A percentile compares a stretch with the other conserved stretches of the same genome.
These are phyloP conservation scores for Tenthredo scrophulariae DNA, from an alignment of 2,888 invertebrate genomes.

Conservation along the genomic window DNA sequence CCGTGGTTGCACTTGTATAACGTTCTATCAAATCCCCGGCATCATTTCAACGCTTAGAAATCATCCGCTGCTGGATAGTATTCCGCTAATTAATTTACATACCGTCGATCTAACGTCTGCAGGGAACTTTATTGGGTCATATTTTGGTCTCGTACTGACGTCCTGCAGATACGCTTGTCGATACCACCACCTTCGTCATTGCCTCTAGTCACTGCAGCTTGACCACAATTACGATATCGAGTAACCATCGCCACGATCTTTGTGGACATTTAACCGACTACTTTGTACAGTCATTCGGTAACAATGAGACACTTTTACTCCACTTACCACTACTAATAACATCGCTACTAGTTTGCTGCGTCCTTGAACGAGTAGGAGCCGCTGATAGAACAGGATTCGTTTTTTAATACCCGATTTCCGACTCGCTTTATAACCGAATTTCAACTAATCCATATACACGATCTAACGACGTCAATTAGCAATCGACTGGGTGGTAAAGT, in stretches of 20 bases:
- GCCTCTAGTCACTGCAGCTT: not conserved
- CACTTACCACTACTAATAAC: not conserved
- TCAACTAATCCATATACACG: not conserved
- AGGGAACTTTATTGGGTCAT: not conserved
- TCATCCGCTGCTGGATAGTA: not conserved
- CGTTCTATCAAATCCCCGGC: not conserved
- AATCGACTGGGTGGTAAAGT: too few relatives aligned
- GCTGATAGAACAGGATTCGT: not conserved
- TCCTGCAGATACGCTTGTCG: not conserved
- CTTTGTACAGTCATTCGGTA: not conserved
- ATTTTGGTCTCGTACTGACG: not conserved
- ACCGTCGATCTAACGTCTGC: not conserved
- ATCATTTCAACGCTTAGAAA: not conserved
- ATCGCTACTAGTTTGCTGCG: not conserved
- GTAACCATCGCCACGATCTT: not conserved
- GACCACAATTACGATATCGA: conserved; percentile 15
- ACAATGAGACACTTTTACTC: conserved; percentile 23
- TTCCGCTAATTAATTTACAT: not conserved
- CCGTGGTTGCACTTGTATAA: not conserved
- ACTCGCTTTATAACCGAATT: not conserved
- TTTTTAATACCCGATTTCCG: not conserved
- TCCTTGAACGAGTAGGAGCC: conserved; percentile 17
- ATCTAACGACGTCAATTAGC: not conserved
- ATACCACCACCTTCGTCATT: not conserved
- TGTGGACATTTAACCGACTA: not conserved